Conservation (phyloP, 2,888 invertebrate species). For the Nymphalis urticae region DNA sequence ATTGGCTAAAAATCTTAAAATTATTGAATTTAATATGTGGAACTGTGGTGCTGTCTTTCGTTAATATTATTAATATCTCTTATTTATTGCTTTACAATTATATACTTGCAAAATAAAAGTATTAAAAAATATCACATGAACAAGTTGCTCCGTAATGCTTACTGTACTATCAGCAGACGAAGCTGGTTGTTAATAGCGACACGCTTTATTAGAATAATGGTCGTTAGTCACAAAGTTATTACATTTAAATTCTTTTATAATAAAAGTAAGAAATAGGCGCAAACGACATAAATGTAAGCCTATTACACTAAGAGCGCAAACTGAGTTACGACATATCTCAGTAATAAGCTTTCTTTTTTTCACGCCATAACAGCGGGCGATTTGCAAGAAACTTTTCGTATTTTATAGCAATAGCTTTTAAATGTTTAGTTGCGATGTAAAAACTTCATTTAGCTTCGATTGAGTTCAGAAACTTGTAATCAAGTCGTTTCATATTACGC, state of each 20-base stretch:
- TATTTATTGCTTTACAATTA: no score
- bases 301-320: constrained; percentile 23
- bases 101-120: no score
- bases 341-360: constrained; percentile 22
- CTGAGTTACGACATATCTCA: constrained; percentile 25
- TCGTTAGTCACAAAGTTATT: constrained; percentile 29
- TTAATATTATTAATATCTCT: no score
- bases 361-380: constrained; percentile 5
- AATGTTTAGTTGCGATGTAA: constrained; percentile 1
- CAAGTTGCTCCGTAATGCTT: background rate
- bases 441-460: background rate
- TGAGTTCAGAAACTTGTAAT: background rate
- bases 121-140: no score
- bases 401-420: constrained; percentile 11
- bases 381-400: constrained; percentile 14
- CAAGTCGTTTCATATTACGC: background rate
- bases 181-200: constrained; percentile 13
- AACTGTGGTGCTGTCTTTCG: background rate
- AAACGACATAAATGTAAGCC: constrained; percentile 27
- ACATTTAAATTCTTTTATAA: constrained; percentile 29
- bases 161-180: background rate
- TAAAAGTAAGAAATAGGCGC: constrained; percentile 28
- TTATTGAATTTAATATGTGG: no score
- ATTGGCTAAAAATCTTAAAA: no score
- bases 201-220: constrained; percentile 26